A percentile compares a stretch with the other conserved stretches of the same genome.
Conservation (phyloP, 37 sponge, comb jelly and placozoan species). For the Spongilla lacustris region DNA sequence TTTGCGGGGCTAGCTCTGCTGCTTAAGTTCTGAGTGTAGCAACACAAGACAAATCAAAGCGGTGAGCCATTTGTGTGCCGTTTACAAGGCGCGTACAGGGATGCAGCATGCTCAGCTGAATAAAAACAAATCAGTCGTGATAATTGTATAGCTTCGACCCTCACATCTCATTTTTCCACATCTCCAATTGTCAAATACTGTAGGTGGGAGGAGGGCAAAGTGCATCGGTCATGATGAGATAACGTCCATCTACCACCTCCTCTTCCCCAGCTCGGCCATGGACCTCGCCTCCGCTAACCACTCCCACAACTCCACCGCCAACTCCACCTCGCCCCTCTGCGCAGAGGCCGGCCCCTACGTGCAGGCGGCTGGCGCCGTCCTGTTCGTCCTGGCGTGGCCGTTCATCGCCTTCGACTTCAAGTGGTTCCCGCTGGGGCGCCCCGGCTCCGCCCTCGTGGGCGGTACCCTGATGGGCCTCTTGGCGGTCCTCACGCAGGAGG, state of each 20-base stretch:
- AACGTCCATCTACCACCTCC: not conserved
- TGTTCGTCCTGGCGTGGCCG: slow-evolving; percentile 68
- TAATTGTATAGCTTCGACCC: too few species aligned
- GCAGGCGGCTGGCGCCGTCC: slow-evolving; percentile 43
- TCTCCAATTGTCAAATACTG: too few species aligned
- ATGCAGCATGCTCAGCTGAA: too few species aligned
- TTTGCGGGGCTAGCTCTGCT: too few species aligned
- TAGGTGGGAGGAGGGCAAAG: too few species aligned
- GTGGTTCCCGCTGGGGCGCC: slow-evolving; percentile 56
- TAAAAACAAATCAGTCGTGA: too few species aligned
- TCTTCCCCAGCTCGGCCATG: not conserved
- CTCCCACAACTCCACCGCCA: not conserved
- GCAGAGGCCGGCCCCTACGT: not conserved
- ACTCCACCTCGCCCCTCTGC: not conserved
- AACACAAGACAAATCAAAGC: too few species aligned
- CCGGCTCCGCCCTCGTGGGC: slow-evolving; percentile 66
- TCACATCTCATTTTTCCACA: too few species aligned
- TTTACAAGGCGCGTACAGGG: too few species aligned
- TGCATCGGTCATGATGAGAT: too few species aligned
- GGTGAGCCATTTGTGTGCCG: too few species aligned
- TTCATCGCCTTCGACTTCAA: slow-evolving; percentile 65
- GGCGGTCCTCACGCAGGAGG: slow-evolving; percentile 49
- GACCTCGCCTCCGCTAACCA: not conserved
- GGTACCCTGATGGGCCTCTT: slow-evolving; percentile 65
- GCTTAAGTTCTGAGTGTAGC: too few species aligned